Evolutionary conservation across 1,140 invertebrate genomes (phyloP).

Genomic region (Macrostomum lignano): DNA sequence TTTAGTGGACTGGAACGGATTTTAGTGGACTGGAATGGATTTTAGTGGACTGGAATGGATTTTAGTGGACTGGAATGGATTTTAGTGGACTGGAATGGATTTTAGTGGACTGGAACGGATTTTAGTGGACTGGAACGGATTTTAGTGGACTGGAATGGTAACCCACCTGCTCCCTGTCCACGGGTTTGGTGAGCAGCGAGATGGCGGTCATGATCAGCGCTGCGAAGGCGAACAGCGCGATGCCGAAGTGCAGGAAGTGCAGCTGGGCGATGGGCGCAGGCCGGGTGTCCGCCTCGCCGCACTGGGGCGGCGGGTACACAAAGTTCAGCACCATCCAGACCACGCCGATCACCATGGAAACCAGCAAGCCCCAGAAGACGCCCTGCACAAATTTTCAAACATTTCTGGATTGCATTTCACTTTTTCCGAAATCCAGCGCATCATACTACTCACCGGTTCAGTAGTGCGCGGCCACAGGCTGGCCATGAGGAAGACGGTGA

Average conservation of each 20-base stretch:
- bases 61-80: too few species aligned
- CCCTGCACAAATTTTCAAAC: too few species aligned
- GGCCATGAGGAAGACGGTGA: constrained; percentile 31
- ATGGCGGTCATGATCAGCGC: constrained; percentile 12
- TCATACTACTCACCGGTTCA: constrained; percentile 31
- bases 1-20: too few species aligned
- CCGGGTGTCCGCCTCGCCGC: constrained; percentile 11
- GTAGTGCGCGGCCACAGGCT: constrained; percentile 30
- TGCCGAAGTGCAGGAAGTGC: constrained; percentile 23
- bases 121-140: too few species aligned
- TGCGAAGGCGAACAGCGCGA: constrained; percentile 16
- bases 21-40: too few species aligned
- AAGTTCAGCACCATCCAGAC: constrained; percentile 19
- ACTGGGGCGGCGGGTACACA: constrained; percentile 12
- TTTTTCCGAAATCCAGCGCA: constrained; percentile 5
- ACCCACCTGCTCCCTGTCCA: constrained; percentile 19
- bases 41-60: too few species aligned
- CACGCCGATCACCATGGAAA: constrained; percentile 28
- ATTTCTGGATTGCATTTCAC: too few species aligned
- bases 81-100: too few species aligned
- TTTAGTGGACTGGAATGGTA: too few species aligned
- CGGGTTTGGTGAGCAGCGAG: constrained; percentile 16
- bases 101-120: too few species aligned
- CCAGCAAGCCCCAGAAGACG: constrained; percentile 30
- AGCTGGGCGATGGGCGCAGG: constrained; percentile 16